Evolutionary conservation across 2,797 vertebrate species (phyloP).

Genomic region (Gymnocypris eckloni): DNA sequence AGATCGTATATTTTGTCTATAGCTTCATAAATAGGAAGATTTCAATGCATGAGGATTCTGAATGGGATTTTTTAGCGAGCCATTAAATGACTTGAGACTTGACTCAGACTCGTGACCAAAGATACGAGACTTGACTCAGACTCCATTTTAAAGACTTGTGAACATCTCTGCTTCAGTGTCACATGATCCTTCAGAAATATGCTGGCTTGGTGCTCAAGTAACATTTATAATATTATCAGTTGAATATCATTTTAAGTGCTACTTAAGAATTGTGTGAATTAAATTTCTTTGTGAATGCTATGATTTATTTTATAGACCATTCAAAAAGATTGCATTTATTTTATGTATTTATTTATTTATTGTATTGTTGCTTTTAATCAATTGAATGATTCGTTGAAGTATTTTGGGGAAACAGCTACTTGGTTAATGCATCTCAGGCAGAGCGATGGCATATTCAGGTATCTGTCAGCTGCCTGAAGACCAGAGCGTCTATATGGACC

Average conservation of each 20-base stretch:
- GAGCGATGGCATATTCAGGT: constrained; percentile 41
- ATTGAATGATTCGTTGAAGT: background rate
- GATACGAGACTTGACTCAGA: no score
- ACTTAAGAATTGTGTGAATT: background rate
- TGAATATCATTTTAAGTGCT: background rate
- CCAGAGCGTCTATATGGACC: constrained; percentile 45
- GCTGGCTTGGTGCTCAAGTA: background rate
- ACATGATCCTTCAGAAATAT: constrained; percentile 1
- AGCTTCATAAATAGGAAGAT: no score
- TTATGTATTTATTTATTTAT: background rate
- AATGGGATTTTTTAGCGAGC: no score
- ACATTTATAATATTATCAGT: background rate
- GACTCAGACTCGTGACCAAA: no score
- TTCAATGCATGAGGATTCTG: no score
- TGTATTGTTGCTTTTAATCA: background rate
- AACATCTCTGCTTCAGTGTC: background rate
- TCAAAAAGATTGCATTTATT: background rate
- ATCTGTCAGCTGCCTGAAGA: constrained; percentile 39
- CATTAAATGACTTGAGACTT: no score
- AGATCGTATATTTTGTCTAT: no score
- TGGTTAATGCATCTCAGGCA: constrained; percentile 45
- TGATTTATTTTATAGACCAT: background rate
- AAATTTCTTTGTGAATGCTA: background rate
- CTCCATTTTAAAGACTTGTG: no score
- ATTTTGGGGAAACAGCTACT: constrained; percentile 53